These are phyloP conservation scores for Scrobipalpa costella DNA, from an alignment of 2,888 invertebrate species.

Conservation along the genomic window DNA sequence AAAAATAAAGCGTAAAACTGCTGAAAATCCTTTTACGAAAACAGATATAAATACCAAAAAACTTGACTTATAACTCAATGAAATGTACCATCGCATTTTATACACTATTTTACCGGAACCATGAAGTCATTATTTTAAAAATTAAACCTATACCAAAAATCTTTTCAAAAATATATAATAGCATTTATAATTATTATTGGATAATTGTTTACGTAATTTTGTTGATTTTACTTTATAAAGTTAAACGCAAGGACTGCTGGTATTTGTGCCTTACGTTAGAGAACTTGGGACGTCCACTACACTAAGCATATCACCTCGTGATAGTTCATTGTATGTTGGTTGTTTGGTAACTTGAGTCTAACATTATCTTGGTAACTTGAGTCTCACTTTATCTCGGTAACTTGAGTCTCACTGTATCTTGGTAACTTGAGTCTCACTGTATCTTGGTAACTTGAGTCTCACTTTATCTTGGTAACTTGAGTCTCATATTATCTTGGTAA, in stretches of 20 bases:
- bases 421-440: too few species aligned
- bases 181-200: slow-evolving; percentile 13
- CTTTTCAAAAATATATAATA: slow-evolving; percentile 3
- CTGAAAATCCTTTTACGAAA: not conserved
- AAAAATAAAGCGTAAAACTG: not conserved
- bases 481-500: too few species aligned
- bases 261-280: too few species aligned
- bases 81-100: slow-evolving; percentile 18
- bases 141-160: slow-evolving; percentile 10
- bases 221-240: slow-evolving; percentile 8
- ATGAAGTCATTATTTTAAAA: slow-evolving; percentile 22
- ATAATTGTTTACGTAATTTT: slow-evolving; percentile 9
- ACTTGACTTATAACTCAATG: slow-evolving; percentile 1
- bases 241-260: not conserved
- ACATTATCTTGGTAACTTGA: too few species aligned
- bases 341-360: too few species aligned
- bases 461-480: too few species aligned
- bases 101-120: not conserved
- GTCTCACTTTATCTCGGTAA: not conserved
- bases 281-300: not conserved
- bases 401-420: too few species aligned
- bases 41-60: not conserved
- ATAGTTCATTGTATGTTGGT: too few species aligned
- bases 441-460: too few species aligned
- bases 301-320: too few species aligned